These are phyloP conservation scores for Phrynosoma platyrhinos DNA, from an alignment of 2,113 vertebrate genomes.

Conservation along the genomic window DNA sequence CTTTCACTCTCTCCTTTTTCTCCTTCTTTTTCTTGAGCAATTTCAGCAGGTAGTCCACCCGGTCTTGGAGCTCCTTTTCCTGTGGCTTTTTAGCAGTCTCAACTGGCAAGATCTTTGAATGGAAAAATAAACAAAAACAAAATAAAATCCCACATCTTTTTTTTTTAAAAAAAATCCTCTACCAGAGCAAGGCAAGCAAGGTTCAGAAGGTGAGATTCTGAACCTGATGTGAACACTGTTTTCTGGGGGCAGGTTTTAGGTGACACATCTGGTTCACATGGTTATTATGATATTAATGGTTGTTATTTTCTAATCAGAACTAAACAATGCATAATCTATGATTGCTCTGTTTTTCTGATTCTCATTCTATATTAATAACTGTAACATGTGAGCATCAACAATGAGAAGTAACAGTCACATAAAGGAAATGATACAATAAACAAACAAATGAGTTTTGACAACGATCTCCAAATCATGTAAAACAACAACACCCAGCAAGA, in stretches of 20 bases:
- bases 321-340: too few relatives aligned
- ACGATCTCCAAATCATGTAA: too few relatives aligned
- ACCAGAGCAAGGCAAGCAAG: not conserved
- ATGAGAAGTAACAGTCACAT: constrained; percentile 19
- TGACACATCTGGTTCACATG: too few relatives aligned
- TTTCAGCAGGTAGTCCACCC: constrained; percentile 94
- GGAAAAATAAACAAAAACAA: not conserved
- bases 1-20: constrained; percentile 81
- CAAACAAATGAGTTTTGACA: too few relatives aligned
- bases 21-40: constrained; percentile 93
- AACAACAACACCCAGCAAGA: too few relatives aligned
- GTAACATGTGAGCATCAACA: too few relatives aligned
- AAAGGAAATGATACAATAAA: too few relatives aligned
- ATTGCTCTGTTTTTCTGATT: too few relatives aligned
- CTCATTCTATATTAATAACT: too few relatives aligned
- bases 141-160: not conserved
- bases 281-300: not conserved
- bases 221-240: too few relatives aligned
- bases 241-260: not conserved
- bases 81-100: constrained; percentile 96
- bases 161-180: constrained; percentile 6
- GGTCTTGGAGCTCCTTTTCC: constrained; percentile 93
- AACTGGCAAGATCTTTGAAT: constrained; percentile 89
- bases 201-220: too few relatives aligned
- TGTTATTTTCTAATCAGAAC: not conserved